Base-by-base conservation (phyloP, 1,140 invertebrate species). In the Lucilia cuprina region DNA sequence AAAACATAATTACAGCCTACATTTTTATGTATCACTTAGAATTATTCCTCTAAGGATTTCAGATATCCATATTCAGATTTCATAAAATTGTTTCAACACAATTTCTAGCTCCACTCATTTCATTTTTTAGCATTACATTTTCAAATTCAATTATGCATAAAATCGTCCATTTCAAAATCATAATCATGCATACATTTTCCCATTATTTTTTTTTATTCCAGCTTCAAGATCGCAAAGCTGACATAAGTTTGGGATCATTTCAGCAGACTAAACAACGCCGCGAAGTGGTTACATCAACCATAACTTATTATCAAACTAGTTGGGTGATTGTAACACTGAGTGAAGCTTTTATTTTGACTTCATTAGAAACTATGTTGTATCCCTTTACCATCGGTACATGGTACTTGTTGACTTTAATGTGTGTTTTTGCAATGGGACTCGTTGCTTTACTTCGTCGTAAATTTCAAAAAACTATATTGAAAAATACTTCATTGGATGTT, bases 161-260 rank as follows among this genome's bases (percentile, higher is more conserved):
- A 2, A 41, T 30, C 25, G 3, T 2, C 3, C 41, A 2, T 41
- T 10, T 5, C 41, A 2, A 2, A 3, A 5, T 10, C 41, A 41
- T 41, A 41, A 41, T 41, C 41, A 41, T 41, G 41, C 41, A 5
- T 41, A 10, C 41, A 41, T 41, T 2, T 41, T 41, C 7, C 10
- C 41, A 41, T 47, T 83, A 30, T 30, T 60, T 50, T 34, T 70
- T 35, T n/a, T n/a, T n/a, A n/a, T 60, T 83, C 1, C 55, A 84
- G 83, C 77, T 84, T 8, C 14, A n/a, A 34, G 77, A 84, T 19
- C 50, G 77, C 9, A 8, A n/a, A 21, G 77, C 74, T 35, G 77
- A 84, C 12, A 4, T 84, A 4, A 82, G 50, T 74, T 19, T 82
- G 19, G 83, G 83, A 19, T 41, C 74, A 17, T 84, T 84, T 82